These are phyloP conservation scores for Microtus oregoni DNA, from an alignment of 2,113 vertebrate genomes.

Conservation along the genomic window DNA sequence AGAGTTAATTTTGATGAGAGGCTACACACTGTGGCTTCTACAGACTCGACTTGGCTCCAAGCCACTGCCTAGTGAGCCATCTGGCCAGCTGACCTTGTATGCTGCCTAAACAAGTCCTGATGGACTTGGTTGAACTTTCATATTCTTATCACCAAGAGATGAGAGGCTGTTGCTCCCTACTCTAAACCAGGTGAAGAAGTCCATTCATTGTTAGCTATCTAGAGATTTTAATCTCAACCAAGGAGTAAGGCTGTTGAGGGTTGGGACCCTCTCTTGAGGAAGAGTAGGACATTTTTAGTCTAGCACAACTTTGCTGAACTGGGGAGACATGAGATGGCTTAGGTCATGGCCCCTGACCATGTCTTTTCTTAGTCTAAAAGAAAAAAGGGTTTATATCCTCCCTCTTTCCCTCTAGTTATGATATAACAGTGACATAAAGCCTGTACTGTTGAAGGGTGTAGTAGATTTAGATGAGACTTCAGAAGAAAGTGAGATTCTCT, in stretches of 20 bases:
- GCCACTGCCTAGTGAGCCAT: background rate
- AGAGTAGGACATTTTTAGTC: background rate
- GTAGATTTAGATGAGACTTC: conserved; percentile 24
- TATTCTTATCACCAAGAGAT: background rate
- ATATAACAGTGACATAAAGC: background rate
- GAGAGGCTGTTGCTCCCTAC: background rate
- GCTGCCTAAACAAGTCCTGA: background rate
- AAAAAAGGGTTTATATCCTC: background rate
- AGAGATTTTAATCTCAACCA: background rate
- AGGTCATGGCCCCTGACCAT: background rate
- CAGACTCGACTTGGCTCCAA: background rate
- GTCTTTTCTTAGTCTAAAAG: background rate
- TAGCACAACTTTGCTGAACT: background rate
- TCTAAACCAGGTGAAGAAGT: background rate
- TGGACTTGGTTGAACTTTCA: background rate
- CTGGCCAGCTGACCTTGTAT: background rate
- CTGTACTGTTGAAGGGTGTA: background rate
- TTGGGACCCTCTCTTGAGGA: background rate
- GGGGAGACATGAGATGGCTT: background rate
- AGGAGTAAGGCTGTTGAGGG: background rate
- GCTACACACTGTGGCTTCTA: background rate
- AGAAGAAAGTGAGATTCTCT: conserved; percentile 17
- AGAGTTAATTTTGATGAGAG: background rate
- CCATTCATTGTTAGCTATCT: background rate
- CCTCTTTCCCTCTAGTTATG: background rate